phyloP scores from a whole-genome alignment of 30 jellyfish, hydroid and myxozoan genomes.

The Cassiopea xamachana region DNA sequence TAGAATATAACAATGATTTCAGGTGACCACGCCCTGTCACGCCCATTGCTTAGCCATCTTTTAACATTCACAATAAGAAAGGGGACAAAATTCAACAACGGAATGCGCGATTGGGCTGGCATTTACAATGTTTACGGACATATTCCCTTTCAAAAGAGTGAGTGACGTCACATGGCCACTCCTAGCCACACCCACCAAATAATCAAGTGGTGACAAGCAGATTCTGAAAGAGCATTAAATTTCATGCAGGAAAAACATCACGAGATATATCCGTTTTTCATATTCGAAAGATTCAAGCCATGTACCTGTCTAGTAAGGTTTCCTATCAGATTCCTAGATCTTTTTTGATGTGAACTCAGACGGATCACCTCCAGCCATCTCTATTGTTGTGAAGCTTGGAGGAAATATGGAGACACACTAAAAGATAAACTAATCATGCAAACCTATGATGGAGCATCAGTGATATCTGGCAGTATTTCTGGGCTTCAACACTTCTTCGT shows the following conservation, averaged over 20 bases:
- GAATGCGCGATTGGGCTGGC: neutral
- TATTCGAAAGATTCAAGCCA: conserved; percentile 56
- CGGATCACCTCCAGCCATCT: too few relatives aligned
- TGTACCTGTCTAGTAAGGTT: conserved; percentile 2
- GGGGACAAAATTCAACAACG: conserved; percentile 27
- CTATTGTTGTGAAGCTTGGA: too few relatives aligned
- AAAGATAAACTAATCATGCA: too few relatives aligned
- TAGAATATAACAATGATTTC: conserved; percentile 30
- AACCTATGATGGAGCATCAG: too few relatives aligned
- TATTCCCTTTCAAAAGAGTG: conserved; percentile 36
- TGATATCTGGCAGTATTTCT: too few relatives aligned
- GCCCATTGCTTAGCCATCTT: conserved; percentile 9
- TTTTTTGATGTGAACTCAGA: too few relatives aligned
- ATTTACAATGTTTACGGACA: conserved; percentile 15
- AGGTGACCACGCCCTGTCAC: conserved; percentile 24
- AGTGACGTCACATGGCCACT: conserved; percentile 32
- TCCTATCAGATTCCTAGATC: too few relatives aligned
- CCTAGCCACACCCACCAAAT: neutral
- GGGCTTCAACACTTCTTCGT: too few relatives aligned
- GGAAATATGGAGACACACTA: too few relatives aligned
- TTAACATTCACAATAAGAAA: conserved; percentile 8
- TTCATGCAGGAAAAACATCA: conserved; percentile 40
- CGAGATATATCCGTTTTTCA: conserved; percentile 46
- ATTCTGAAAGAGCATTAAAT: conserved; percentile 66
- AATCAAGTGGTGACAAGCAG: conserved; percentile 58